A percentile compares a stretch with the other conserved stretches of the same genome.
Conservation (phyloP, 1,140 invertebrate species). For the Platyscapa corneri region DNA sequence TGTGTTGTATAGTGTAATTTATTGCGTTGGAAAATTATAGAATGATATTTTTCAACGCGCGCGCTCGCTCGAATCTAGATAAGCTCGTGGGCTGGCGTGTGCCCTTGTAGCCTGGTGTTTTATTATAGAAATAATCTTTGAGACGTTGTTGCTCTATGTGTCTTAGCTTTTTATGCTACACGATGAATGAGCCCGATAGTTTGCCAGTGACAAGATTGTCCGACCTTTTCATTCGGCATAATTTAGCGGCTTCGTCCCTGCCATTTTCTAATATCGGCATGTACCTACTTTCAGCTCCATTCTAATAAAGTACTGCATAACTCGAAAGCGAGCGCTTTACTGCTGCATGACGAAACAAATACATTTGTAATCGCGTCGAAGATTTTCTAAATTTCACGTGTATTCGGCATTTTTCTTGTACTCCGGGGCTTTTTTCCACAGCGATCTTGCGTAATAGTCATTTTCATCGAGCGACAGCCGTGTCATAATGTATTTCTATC, state of each 20-base stretch:
- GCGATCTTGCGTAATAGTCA: too few relatives aligned
- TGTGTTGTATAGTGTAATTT: conserved; percentile 32
- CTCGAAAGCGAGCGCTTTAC: too few relatives aligned
- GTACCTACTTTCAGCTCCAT: neutral
- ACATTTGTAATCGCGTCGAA: too few relatives aligned
- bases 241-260: neutral
- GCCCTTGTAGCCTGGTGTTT: conserved; percentile 26
- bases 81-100: conserved; percentile 27
- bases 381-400: too few relatives aligned
- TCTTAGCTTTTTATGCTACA: conserved; percentile 4
- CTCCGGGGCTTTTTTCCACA: too few relatives aligned
- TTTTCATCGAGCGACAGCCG: too few relatives aligned
- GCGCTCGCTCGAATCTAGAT: conserved; percentile 41
- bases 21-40: conserved; percentile 47
- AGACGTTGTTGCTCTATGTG: conserved; percentile 27
- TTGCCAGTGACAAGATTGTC: conserved; percentile 10
- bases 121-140: conserved; percentile 46
- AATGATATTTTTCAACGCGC: conserved; percentile 44
- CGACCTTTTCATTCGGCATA: neutral
- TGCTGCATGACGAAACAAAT: too few relatives aligned
- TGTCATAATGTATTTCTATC: too few relatives aligned
- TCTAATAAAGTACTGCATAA: too few relatives aligned
- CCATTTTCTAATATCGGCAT: neutral
- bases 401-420: too few relatives aligned
- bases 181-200: conserved; percentile 2